Percentiles rank a stretch among this genome's conserved stretches.
Conservation (phyloP, 2,888 invertebrate species). For the Ypsolopha scabrella region DNA sequence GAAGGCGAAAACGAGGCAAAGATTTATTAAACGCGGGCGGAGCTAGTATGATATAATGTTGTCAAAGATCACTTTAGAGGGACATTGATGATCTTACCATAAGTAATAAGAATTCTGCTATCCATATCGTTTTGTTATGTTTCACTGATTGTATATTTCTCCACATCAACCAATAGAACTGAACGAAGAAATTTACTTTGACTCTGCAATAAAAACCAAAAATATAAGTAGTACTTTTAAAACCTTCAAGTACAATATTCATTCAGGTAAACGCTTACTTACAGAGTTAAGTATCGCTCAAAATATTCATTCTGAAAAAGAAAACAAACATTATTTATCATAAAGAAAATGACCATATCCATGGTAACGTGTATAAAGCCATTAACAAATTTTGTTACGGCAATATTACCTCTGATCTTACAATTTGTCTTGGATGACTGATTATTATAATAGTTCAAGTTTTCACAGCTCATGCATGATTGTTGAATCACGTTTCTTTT, state of each 20-base stretch:
- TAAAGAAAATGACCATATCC: too few relatives aligned
- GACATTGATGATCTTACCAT: background rate
- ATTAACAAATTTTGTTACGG: too few relatives aligned
- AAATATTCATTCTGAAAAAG: constrained; percentile 59
- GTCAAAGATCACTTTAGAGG: too few relatives aligned
- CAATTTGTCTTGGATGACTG: too few relatives aligned
- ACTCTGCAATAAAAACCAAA: constrained; percentile 45
- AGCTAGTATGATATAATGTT: background rate
- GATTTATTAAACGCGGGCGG: too few relatives aligned
- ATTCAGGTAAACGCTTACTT: constrained; percentile 28
- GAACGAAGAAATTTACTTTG: constrained; percentile 71
- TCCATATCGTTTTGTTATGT: constrained; percentile 73
- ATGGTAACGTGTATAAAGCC: too few relatives aligned
- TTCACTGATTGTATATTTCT: constrained; percentile 74
- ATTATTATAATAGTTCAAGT: too few relatives aligned
- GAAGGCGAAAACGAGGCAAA: too few relatives aligned
- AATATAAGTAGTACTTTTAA: constrained; percentile 7
- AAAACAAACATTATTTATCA: constrained; percentile 9
- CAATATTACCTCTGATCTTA: too few relatives aligned
- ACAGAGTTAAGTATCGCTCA: constrained; percentile 63
- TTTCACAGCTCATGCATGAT: too few relatives aligned
- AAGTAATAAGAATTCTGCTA: constrained; percentile 68
- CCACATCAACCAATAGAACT: constrained; percentile 79
- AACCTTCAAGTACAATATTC: background rate
- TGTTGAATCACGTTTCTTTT: too few relatives aligned